Evolutionary conservation across 2,113 vertebrate genomes (phyloP), one percentile per base, ranked within the genome.

Genomic region (Cavia aperea): DNA sequence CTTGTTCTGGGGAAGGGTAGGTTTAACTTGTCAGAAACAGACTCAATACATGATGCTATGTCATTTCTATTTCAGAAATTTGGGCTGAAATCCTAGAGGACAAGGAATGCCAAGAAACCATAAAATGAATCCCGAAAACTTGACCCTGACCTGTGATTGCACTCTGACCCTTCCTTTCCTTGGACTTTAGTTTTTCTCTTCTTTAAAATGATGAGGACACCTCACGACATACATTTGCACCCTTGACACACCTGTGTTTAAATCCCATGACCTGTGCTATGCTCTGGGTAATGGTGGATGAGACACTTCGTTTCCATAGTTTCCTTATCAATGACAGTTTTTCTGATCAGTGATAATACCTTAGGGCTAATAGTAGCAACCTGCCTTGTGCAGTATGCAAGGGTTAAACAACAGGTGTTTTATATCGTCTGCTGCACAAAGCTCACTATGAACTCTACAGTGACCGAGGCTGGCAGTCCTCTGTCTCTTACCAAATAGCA

Each of bases 401-500:
- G 43, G 19, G 36, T 39, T 75, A 77, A 75, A 24, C 39, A 36
- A 24, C 12, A 60, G 54, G n/a, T 62, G 46, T 49, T 85, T 81
- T n/a, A 33, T 49, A 62, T 85, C 93, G n/a, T 12, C 14, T 54
- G 33, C n/a, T 18, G 24, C 23, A 18, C 39, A 24, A 9, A 7
- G 58, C 21, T 86, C 26, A 43, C 31, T 26, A 70, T 33, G 8
- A 36, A 46, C 49, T 36, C 4, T 33, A 13, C 3, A 84, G 46
- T 78, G 23, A 43, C 7, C 5, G 49, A 66, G 39, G 86, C 43
- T 4, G 24, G 36, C 15, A 19, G 18, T 24, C 31, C 33, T 62
- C 33, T 12, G 3, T 31, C 56, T 29, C 93, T 96, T 96, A 99
- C 98, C 92, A 97, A 70, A 92, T 98, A 98, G 90, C 96, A 95